Evolutionary conservation across 2,797 vertebrate species (phyloP).

Genomic region (Morelia viridis): DNA sequence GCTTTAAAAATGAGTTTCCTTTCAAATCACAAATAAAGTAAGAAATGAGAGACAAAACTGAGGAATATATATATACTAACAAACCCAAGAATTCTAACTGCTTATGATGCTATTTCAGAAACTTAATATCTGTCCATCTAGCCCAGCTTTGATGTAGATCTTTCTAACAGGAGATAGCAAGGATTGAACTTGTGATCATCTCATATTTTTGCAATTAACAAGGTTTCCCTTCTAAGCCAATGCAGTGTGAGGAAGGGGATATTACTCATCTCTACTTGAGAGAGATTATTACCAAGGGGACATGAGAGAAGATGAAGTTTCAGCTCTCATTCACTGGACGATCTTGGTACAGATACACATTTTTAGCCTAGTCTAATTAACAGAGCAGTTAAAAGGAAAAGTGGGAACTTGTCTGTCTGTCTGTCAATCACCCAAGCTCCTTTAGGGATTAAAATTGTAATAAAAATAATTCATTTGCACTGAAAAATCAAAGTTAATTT

Average conservation of each 20-base stretch:
- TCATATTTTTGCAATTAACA: neutral
- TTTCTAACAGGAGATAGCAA: neutral
- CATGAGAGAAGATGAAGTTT: neutral
- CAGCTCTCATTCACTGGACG: neutral
- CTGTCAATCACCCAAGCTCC: neutral
- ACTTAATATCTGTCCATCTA: neutral
- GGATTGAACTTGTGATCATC: neutral
- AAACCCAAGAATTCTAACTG: neutral
- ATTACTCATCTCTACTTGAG: neutral
- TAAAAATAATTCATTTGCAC: neutral
- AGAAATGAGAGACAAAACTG: neutral
- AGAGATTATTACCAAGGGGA: neutral
- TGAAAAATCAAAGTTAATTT: neutral
- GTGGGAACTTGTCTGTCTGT: neutral
- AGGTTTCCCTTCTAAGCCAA: neutral
- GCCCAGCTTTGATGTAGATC: neutral
- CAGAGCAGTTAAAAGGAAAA: neutral
- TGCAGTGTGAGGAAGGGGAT: neutral
- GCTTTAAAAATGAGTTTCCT: conserved; percentile 9
- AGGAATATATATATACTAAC: neutral
- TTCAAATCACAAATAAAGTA: neutral
- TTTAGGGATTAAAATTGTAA: neutral
- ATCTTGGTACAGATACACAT: neutral
- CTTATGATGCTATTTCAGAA: neutral
- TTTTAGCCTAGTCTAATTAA: neutral